Evolutionary conservation across 2,113 vertebrate species (phyloP).

Genomic region (Toxotes chatareus): DNA sequence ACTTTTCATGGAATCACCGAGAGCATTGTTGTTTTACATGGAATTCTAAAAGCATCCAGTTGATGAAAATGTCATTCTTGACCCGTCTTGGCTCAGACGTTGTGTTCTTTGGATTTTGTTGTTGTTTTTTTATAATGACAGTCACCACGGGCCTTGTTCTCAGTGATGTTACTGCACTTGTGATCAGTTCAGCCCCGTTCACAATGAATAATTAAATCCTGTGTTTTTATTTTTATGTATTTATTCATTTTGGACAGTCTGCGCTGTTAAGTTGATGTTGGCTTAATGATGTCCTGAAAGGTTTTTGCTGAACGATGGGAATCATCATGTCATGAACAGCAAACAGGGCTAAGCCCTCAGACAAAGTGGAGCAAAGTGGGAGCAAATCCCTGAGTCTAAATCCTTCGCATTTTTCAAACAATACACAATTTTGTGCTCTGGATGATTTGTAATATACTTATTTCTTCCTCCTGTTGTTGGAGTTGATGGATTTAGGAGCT

Average conservation of each 20-base stretch:
- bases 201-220: conserved; percentile 11
- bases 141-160: conserved; percentile 45
- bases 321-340: conserved; percentile 62
- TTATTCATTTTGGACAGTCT: conserved; percentile 17
- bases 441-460: conserved; percentile 75
- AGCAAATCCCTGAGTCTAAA: conserved; percentile 73
- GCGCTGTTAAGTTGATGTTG: conserved; percentile 22
- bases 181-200: conserved; percentile 48
- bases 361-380: conserved; percentile 71
- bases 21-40: conserved; percentile 7
- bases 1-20: conserved; percentile 41
- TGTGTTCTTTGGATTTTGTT: conserved; percentile 24
- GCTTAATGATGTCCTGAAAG: conserved; percentile 56
- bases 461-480: conserved; percentile 66
- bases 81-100: conserved; percentile 19
- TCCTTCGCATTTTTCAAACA: conserved; percentile 76
- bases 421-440: conserved; percentile 71
- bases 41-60: conserved; percentile 26
- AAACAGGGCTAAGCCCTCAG: conserved; percentile 63
- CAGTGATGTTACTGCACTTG: conserved; percentile 47
- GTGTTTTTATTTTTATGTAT: conserved; percentile 7
- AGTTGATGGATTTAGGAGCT: conserved; percentile 69
- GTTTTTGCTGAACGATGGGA: conserved; percentile 54
- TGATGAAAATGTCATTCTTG: conserved; percentile 32
- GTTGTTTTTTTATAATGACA: conserved; percentile 21